phyloP scores from a whole-genome alignment of 2,113 vertebrate species.

The Papio anubis region DNA sequence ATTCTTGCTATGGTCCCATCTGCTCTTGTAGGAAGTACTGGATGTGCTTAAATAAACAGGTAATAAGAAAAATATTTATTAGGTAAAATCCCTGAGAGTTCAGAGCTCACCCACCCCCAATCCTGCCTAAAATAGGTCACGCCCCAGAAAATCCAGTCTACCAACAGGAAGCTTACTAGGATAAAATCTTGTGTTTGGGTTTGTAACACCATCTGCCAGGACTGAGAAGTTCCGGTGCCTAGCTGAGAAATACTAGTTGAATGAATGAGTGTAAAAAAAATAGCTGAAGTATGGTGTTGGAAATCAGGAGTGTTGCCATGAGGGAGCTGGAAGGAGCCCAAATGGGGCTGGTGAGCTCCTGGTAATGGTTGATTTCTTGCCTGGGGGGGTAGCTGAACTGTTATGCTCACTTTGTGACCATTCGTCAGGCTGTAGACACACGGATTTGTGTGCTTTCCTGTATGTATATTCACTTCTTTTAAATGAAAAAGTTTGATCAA shows the following conservation, averaged over 20 bases:
- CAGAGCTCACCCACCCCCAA: not conserved
- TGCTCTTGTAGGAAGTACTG: not conserved
- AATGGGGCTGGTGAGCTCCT: fast-evolving
- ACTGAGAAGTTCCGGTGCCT: not conserved
- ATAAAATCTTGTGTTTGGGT: not conserved
- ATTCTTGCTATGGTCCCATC: not conserved
- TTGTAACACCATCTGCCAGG: slow-evolving; percentile 27
- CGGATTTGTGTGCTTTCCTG: not conserved
- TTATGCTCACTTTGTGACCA: fast-evolving
- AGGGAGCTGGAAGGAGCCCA: not conserved
- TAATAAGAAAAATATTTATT: not conserved
- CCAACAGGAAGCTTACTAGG: slow-evolving; percentile 38
- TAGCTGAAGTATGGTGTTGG: not conserved
- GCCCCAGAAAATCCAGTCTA: not conserved
- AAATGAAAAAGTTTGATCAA: not conserved
- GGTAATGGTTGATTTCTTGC: fast-evolving
- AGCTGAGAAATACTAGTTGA: not conserved
- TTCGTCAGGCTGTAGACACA: not conserved
- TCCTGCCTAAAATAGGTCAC: not conserved
- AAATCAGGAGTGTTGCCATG: not conserved
- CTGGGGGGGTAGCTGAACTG: not conserved
- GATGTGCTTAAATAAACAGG: not conserved
- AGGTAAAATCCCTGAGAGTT: not conserved
- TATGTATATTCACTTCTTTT: not conserved
- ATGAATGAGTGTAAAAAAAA: not conserved